Base-by-base conservation (phyloP, 2,113 vertebrate genomes). In the Pantherophis guttatus region DNA sequence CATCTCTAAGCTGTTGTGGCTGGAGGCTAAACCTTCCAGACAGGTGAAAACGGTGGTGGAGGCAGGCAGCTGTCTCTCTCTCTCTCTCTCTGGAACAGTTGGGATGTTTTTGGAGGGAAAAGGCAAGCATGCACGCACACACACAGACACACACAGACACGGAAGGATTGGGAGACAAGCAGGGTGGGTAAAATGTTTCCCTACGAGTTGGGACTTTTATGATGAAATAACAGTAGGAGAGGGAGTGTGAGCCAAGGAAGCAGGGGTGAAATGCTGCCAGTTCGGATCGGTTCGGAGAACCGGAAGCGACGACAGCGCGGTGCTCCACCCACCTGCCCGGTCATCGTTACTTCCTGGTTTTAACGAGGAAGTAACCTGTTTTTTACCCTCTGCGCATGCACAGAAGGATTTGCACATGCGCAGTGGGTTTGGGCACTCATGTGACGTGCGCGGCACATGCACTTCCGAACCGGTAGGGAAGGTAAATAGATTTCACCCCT, bases 31-130 rank as follows among this genome's bases (percentile, higher is more conserved):
- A 90, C 90, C 89, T 93, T 87, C 92, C 81, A 54, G 89, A 93
- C 92, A 93, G 92, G 81, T 93, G 92, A 65, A 90, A 93, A 90
- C 54, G 5, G 89, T 55, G 54, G 57, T 58, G 87, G 89, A 93
- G n/a, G 57, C 57, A 33, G 2, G 15, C 92, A 93, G 92, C 92
- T 93, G 92, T 70, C 89, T 65, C 81, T 65, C 58, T 55, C 54
- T 39, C 39, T 39, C 39, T 55, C 88, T 55, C 75, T 33, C 88
- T 50, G 75, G 81, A 87, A 93, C 88, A 87, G 92, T 86, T 90
- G 92, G 86, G 88, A 54, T 7, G 50, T 23, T 62, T 85, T 90
- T 33, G 92, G 88, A 65, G 92, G 92, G 87, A 85, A 62, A 75
- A 87, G n/a, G 6, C 48, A 24, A 26, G 21, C 11, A 7, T 3